A percentile compares a stretch with the other conserved stretches of the same genome.
phyloP scores from a whole-genome alignment of 92 coral and sea anemone genomes.

The Virgularia gustaviana region DNA sequence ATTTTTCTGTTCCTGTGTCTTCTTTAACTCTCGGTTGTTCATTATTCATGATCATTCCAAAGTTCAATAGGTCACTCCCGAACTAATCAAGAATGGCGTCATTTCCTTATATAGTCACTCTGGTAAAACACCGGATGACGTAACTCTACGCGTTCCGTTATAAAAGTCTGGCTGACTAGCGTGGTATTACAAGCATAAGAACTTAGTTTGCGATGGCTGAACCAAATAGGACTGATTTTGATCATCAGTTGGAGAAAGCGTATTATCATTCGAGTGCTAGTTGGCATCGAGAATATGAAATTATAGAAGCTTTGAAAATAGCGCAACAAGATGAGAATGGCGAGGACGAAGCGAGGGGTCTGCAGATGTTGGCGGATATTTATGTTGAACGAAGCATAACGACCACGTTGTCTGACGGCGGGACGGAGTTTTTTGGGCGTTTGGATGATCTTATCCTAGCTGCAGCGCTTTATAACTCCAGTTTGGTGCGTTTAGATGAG shows the following conservation, averaged over 20 bases:
- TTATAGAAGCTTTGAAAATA: slow-evolving; percentile 15
- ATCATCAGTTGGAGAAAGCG: background rate
- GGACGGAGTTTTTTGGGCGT: background rate
- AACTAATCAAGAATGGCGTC: too few relatives aligned
- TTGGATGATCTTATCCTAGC: slow-evolving; percentile 11
- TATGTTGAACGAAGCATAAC: background rate
- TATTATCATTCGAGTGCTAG: slow-evolving; percentile 5
- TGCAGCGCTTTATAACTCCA: slow-evolving; percentile 22
- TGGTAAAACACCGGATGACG: too few relatives aligned
- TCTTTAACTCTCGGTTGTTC: too few relatives aligned
- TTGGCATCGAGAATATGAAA: slow-evolving; percentile 30
- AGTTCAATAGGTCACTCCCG: too few relatives aligned
- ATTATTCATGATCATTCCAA: too few relatives aligned
- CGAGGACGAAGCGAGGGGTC: slow-evolving; percentile 28
- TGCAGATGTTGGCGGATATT: slow-evolving; percentile 18
- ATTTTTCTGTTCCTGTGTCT: too few relatives aligned
- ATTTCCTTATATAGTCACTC: too few relatives aligned
- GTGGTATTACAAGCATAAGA: too few relatives aligned
- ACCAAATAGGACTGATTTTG: background rate
- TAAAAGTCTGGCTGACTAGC: too few relatives aligned
- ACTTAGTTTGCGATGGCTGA: background rate
- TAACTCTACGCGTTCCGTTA: too few relatives aligned
- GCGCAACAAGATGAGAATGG: slow-evolving; percentile 25
- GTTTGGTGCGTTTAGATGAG: background rate
- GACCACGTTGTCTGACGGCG: background rate